Evolutionary conservation across 2,888 invertebrate species (phyloP).

Genomic region (Epistrophe eligans): DNA sequence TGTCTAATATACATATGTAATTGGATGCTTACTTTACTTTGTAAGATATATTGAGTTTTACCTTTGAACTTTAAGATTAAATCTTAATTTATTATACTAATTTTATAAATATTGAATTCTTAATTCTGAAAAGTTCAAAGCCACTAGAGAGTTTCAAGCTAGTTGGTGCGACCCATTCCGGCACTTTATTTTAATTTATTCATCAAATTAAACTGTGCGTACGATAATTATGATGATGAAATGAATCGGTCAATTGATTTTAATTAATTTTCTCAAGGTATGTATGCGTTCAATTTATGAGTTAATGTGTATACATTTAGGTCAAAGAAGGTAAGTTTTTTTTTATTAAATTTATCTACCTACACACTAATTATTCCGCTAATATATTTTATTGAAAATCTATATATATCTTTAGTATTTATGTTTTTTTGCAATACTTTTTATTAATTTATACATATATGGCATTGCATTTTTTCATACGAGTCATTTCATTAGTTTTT

Average conservation of each 20-base stretch:
- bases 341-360: not conserved
- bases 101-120: too few relatives aligned
- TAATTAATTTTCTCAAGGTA: slow-evolving; percentile 52
- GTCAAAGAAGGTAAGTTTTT: slow-evolving; percentile 28
- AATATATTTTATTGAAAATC: not conserved
- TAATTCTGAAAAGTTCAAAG: too few relatives aligned
- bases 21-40: too few relatives aligned
- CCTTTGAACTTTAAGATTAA: too few relatives aligned
- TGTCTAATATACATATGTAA: too few relatives aligned
- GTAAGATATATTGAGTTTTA: too few relatives aligned
- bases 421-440: not conserved
- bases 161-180: not conserved
- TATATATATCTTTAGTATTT: not conserved
- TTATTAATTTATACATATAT: not conserved
- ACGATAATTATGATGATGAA: slow-evolving; percentile 62
- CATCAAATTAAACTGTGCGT: slow-evolving; percentile 69
- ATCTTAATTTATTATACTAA: too few relatives aligned
- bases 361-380: slow-evolving; percentile 26
- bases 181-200: not conserved
- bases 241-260: slow-evolving; percentile 65
- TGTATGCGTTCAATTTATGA: slow-evolving; percentile 6
- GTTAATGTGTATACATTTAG: slow-evolving; percentile 21
- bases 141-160: too few relatives aligned
- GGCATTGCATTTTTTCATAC: slow-evolving; percentile 9
- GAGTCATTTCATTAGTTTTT: slow-evolving; percentile 7